Evolutionary conservation across 2,113 vertebrate genomes (phyloP), one percentile per base, ranked within the genome.

Genomic region (Indicator indicator): DNA sequence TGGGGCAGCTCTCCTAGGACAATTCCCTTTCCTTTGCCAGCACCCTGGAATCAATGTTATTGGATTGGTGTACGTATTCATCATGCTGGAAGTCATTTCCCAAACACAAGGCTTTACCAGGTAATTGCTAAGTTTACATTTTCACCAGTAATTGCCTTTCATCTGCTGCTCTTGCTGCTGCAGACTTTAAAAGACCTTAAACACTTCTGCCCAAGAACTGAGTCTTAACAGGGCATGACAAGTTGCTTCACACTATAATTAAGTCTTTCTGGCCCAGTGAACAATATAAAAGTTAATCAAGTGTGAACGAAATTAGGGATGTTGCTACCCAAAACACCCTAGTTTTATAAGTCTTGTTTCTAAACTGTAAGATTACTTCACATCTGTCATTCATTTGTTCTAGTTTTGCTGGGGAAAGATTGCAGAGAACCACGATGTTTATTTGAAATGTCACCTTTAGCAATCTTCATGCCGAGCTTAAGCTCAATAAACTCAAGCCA

Each of bases 391-490:
- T 58, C 68, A 80, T n/a, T 78, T 84, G 63, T 87, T 92, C 48
- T 42, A 70, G 40, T 26, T 67, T n/a, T 14, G 28, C 62, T 69
- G 69, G 38, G 55, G 78, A 36, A 81, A 32, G 48, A 12, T 63
- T 85, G 93, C 75, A 68, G 65, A 76, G 94, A 91, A 88, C 36
- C 8, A 46, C 40, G n/a, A 33, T 33, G 59, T 81, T 94, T 93
- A 59, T 95, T 94, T 84, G 80, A 96, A 97, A 94, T 84, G 71
- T 72, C 96, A 96, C 59, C 93, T 91, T 80, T 83, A 73, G 58
- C 81, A 91, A 95, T 78, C 89, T 72, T 92, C 83, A 42, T 4
- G 64, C 56, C 55, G 63, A 64, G 15, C 68, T 82, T 55, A 95
- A 93, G 76, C 30, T 78, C 91, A 91, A 70, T 86, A 59, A 90